phyloP scores from a whole-genome alignment of 2,888 invertebrate genomes.

The Platynereis dumerilii region DNA sequence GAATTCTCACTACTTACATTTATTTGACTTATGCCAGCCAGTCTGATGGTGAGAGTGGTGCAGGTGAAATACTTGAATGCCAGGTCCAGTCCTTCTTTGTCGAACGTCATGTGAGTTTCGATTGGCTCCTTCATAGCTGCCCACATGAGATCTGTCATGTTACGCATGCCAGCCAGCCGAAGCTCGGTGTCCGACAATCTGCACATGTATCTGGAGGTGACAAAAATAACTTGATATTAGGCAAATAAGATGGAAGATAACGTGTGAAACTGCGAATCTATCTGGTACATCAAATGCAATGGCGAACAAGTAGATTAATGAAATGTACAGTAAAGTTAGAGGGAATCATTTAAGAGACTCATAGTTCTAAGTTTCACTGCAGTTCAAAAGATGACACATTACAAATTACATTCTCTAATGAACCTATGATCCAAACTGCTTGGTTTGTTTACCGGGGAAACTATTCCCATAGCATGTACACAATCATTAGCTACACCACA shows the following conservation, averaged over 20 bases:
- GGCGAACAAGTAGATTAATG: no score
- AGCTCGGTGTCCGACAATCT: constrained; percentile 89
- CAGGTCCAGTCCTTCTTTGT: constrained; percentile 84
- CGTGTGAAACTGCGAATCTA: no score
- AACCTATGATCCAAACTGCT: no score
- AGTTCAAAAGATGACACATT: no score
- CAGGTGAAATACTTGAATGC: constrained; percentile 97
- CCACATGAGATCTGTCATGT: constrained; percentile 97
- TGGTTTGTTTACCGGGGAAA: no score
- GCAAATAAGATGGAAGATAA: not conserved
- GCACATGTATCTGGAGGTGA: constrained; percentile 77
- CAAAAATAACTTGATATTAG: constrained; percentile 1
- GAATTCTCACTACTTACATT: constrained; percentile 70
- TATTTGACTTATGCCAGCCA: constrained; percentile 92
- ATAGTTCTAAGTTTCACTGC: no score
- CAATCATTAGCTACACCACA: no score
- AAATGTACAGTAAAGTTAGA: no score
- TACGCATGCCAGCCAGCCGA: constrained; percentile 84
- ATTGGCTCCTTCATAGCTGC: constrained; percentile 88
- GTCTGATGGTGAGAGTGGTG: constrained; percentile 89
- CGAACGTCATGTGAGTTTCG: constrained; percentile 71
- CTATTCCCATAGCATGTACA: no score
- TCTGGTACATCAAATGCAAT: no score
- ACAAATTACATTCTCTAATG: no score
- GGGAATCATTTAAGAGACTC: no score